A percentile compares a stretch with the other conserved stretches of the same genome.
These are phyloP conservation scores for Tonatia bakeri DNA, from an alignment of 2,113 vertebrate species.

Conservation along the genomic window DNA sequence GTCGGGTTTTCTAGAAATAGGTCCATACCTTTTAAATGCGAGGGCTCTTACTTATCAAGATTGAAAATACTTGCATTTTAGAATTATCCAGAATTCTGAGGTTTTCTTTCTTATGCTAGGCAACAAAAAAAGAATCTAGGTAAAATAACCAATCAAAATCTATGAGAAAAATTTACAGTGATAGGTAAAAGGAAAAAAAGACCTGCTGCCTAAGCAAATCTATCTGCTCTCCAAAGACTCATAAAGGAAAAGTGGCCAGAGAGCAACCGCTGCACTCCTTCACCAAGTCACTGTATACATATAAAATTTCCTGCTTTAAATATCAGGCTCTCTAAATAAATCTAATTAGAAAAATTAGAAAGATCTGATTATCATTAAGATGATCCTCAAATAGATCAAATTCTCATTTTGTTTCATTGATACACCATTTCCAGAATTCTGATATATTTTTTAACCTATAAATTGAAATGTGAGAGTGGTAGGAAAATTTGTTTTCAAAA, in stretches of 20 bases:
- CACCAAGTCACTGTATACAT: background rate
- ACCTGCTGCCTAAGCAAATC: background rate
- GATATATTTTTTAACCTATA: constrained; percentile 24
- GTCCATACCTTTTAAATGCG: constrained; percentile 25
- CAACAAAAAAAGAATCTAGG: background rate
- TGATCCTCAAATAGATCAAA: background rate
- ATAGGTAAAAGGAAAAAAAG: background rate
- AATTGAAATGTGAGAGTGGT: constrained; percentile 1
- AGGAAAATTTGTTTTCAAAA: constrained; percentile 6
- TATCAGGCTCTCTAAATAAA: background rate
- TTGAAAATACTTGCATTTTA: background rate
- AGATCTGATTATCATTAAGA: background rate
- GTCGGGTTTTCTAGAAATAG: constrained; percentile 1
- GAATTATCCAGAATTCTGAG: constrained; percentile 21
- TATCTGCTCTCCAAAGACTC: background rate
- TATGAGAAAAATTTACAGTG: constrained; percentile 1
- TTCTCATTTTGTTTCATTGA: constrained; percentile 8
- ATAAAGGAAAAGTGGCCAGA: background rate
- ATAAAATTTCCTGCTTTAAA: background rate
- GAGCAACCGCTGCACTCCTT: background rate
- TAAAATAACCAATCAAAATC: background rate
- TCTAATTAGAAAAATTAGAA: background rate
- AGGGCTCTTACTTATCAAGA: constrained; percentile 29
- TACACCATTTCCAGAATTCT: background rate
- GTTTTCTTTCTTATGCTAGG: background rate